Evolutionary conservation across 2,888 invertebrate genomes (phyloP).

Genomic region (Xestia rhomboidea): DNA sequence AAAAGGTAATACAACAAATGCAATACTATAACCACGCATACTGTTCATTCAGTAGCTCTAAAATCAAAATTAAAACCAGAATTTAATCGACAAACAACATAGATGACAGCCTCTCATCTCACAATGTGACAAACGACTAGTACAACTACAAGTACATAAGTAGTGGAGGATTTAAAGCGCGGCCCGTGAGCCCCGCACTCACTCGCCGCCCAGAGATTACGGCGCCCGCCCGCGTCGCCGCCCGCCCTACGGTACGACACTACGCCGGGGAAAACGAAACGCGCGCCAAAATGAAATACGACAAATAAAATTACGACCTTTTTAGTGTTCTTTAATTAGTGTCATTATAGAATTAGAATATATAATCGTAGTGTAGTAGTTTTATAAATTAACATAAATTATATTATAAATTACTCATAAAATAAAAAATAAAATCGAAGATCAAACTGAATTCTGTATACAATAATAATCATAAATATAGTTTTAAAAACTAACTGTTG

Average conservation of each 20-base stretch:
- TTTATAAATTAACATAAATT: constrained; percentile 1
- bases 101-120: constrained; percentile 22
- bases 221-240: constrained; percentile 80
- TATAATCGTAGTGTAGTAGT: constrained; percentile 29
- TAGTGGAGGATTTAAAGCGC: constrained; percentile 71
- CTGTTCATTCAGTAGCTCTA: neutral
- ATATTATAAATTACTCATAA: constrained; percentile 2
- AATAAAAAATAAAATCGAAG: constrained; percentile 29
- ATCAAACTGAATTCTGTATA: constrained; percentile 52
- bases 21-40: neutral
- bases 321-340: constrained; percentile 47
- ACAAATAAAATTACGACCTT: constrained; percentile 31
- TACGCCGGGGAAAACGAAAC: constrained; percentile 52
- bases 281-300: constrained; percentile 55
- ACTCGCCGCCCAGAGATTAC: constrained; percentile 80
- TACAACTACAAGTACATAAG: constrained; percentile 53
- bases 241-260: constrained; percentile 61
- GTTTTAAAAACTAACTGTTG: constrained; percentile 57
- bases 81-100: constrained; percentile 9
- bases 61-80: neutral
- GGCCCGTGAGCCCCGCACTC: constrained; percentile 68
- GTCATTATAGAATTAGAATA: constrained; percentile 29
- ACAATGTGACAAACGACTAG: constrained; percentile 25
- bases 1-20: too few species aligned
- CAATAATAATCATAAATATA: constrained; percentile 75